A percentile compares a stretch with the other conserved stretches of the same genome.
These are phyloP conservation scores for Notoglanidium macrostoma DNA, from an alignment of 2,797 vertebrate species.

Conservation along the genomic window DNA sequence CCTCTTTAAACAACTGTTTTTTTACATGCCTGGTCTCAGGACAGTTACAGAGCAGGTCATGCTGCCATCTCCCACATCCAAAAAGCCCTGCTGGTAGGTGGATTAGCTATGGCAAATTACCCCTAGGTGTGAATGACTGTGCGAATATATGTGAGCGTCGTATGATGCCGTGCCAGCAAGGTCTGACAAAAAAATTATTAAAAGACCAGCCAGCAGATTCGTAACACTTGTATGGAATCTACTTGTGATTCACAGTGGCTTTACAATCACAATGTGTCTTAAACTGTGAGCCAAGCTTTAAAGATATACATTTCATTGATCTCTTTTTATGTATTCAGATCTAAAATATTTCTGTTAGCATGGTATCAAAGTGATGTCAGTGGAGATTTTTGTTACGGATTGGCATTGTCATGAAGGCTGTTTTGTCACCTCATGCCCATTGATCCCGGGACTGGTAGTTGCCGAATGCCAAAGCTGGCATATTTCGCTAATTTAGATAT, in stretches of 20 bases:
- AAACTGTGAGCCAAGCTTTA: neutral
- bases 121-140: neutral
- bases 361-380: neutral
- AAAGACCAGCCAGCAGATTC: constrained; percentile 9
- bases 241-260: neutral
- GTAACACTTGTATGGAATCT: neutral
- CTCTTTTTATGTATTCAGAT: neutral
- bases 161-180: neutral
- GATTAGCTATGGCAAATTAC: constrained; percentile 7
- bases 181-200: neutral
- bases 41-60: no score
- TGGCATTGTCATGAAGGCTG: neutral
- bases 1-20: neutral
- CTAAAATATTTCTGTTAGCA: neutral
- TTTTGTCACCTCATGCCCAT: neutral
- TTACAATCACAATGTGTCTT: neutral
- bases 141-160: neutral
- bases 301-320: neutral
- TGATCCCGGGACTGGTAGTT: neutral
- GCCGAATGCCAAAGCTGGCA: neutral
- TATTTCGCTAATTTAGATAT: neutral
- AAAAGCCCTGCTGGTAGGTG: neutral
- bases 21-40: neutral
- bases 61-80: neutral
- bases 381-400: neutral